A percentile compares a stretch with the other conserved stretches of the same genome.
phyloP scores from a whole-genome alignment of 2,113 vertebrate species.

The Anas platyrhynchos region DNA sequence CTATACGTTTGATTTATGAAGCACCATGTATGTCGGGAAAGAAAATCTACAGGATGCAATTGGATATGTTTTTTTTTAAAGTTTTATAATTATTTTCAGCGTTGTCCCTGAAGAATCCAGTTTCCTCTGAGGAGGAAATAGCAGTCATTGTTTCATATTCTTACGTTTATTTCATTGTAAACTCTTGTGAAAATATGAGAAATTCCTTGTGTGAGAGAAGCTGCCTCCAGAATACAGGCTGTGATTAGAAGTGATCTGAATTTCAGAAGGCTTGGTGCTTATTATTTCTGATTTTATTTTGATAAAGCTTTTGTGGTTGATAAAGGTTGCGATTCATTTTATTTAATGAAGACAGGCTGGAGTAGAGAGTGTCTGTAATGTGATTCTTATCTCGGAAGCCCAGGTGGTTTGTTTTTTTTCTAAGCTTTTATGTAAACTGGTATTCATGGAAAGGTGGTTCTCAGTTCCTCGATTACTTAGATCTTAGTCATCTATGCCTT shows the following conservation, averaged over 20 bases:
- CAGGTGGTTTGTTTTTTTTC: neutral
- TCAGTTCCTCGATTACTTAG: neutral
- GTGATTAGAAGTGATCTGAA: neutral
- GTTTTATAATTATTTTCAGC: neutral
- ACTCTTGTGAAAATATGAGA: neutral
- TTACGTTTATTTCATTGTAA: neutral
- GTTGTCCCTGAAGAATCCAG: neutral
- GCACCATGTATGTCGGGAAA: neutral
- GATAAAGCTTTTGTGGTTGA: neutral
- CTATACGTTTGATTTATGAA: neutral
- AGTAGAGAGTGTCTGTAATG: neutral
- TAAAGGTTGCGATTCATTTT: constrained; percentile 19
- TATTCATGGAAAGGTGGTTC: constrained; percentile 29
- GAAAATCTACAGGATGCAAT: neutral
- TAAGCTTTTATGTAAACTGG: neutral
- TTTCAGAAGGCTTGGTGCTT: neutral
- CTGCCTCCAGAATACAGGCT: neutral
- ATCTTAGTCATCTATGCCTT: neutral
- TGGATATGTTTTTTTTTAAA: neutral
- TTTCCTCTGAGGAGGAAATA: neutral
- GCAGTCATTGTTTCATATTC: neutral
- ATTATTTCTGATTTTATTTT: neutral
- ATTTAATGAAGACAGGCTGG: constrained; percentile 39
- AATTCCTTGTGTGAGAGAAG: neutral
- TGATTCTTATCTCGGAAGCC: neutral